Percentiles rank a stretch among this genome's conserved stretches.
Conservation (phyloP, 2,113 vertebrate species). For the Ochotona princeps region DNA sequence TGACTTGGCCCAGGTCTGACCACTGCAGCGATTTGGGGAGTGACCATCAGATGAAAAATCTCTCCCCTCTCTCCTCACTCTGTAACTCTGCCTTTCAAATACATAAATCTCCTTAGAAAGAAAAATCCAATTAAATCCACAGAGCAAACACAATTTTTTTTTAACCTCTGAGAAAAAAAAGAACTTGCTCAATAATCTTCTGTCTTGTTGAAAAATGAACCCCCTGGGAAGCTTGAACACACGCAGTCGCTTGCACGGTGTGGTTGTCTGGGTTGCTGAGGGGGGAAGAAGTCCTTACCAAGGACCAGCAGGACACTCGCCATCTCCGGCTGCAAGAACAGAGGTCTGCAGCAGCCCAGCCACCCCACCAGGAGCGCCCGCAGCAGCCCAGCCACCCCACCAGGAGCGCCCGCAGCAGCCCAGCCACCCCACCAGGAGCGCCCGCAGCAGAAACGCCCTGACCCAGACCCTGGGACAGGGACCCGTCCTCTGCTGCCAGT, state of each 20-base stretch:
- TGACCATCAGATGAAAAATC: too few relatives aligned
- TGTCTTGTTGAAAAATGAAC: conserved; percentile 18
- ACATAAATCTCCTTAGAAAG: too few relatives aligned
- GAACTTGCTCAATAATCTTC: too few relatives aligned
- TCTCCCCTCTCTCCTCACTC: too few relatives aligned
- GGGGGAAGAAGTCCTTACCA: not conserved
- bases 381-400: not conserved
- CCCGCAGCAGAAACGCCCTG: not conserved
- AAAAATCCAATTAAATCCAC: too few relatives aligned
- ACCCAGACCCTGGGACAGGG: not conserved
- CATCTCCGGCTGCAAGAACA: not conserved
- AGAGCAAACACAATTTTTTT: too few relatives aligned
- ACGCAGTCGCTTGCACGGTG: not conserved
- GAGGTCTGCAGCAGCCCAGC: too few relatives aligned
- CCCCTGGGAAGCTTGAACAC: not conserved
- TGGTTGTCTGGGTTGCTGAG: not conserved
- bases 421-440: too few relatives aligned
- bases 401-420: not conserved
- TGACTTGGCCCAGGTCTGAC: not conserved
- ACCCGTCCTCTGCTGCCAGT: not conserved
- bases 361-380: not conserved
- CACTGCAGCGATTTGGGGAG: too few relatives aligned
- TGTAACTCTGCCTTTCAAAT: too few relatives aligned
- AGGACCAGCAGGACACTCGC: not conserved
- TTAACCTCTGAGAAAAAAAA: too few relatives aligned